These are phyloP conservation scores for Mastigias papua DNA, from an alignment of 30 jellyfish, hydroid and myxozoan species.

Conservation along the genomic window DNA sequence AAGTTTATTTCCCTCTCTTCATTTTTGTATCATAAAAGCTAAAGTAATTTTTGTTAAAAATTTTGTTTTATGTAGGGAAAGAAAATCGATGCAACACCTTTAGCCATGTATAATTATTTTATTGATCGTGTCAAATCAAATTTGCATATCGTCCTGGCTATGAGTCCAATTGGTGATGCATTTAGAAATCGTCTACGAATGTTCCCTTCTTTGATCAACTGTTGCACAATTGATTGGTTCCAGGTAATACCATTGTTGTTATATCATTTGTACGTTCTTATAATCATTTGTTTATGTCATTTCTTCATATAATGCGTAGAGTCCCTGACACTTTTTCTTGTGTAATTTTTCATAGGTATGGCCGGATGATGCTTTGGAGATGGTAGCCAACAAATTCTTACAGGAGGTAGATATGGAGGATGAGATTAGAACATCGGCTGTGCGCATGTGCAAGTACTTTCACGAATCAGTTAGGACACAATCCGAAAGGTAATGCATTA, in stretches of 20 bases:
- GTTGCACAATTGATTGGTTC: too few species aligned
- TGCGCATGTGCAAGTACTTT: slow-evolving; percentile 95
- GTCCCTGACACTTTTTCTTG: background rate
- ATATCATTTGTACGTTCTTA: too few species aligned
- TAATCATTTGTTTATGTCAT: too few species aligned
- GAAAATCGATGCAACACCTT: slow-evolving; percentile 96
- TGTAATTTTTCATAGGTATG: slow-evolving; percentile 77
- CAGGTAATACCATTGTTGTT: slow-evolving; percentile 86
- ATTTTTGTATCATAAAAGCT: too few species aligned
- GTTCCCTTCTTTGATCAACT: slow-evolving; percentile 96
- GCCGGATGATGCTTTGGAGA: slow-evolving; percentile 99
- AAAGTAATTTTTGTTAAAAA: too few species aligned
- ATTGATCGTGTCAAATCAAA: slow-evolving; percentile 89
- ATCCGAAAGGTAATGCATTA: slow-evolving; percentile 85
- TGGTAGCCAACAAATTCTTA: slow-evolving; percentile 94
- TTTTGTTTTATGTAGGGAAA: too few species aligned
- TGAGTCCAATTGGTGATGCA: slow-evolving; percentile 99
- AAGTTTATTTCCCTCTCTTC: too few species aligned
- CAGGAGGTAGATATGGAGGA: slow-evolving; percentile 95
- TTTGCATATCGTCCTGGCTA: slow-evolving; percentile 96
- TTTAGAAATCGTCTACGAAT: slow-evolving; percentile 94
- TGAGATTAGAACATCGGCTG: slow-evolving; percentile 77
- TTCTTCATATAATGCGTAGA: too few species aligned
- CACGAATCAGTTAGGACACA: slow-evolving; percentile 88
- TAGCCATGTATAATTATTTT: slow-evolving; percentile 96